Evolutionary conservation across 2,797 vertebrate genomes (phyloP).

Genomic region (Acanthurus tractus): DNA sequence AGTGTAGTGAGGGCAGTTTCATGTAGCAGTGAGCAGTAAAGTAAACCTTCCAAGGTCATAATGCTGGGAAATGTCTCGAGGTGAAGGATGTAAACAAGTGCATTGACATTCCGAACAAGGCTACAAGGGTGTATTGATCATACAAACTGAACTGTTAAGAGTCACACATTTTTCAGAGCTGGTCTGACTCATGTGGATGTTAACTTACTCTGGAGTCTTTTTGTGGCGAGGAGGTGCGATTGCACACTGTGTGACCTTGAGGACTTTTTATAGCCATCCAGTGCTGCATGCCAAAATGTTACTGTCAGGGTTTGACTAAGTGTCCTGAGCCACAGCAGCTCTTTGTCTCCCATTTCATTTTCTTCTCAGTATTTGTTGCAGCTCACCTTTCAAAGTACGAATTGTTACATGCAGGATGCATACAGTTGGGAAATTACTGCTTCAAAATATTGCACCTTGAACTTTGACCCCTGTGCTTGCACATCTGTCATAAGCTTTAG

Average conservation of each 20-base stretch:
- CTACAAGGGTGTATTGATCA: background rate
- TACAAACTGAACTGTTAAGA: background rate
- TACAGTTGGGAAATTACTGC: no score
- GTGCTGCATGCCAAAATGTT: constrained; percentile 4
- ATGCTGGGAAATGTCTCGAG: background rate
- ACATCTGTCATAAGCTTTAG: no score
- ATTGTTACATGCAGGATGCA: no score
- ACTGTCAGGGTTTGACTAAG: background rate
- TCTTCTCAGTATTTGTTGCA: no score
- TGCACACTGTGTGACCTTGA: constrained; percentile 11
- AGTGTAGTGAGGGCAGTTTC: constrained; percentile 27
- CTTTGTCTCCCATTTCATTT: no score
- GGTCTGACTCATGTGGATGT: constrained; percentile 9
- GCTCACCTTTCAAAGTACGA: no score
- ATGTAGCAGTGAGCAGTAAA: background rate
- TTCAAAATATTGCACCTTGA: no score
- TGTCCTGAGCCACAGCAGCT: background rate
- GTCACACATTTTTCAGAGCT: constrained; percentile 1
- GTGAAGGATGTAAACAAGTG: background rate
- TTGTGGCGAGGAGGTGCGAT: constrained; percentile 18
- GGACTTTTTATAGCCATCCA: constrained; percentile 3
- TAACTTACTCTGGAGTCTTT: constrained; percentile 21
- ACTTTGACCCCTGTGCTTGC: no score
- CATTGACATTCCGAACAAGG: background rate
- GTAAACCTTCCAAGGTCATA: background rate